Percentiles rank a stretch among this genome's conserved stretches.
These are phyloP conservation scores for Cyrtorhinus lividipennis DNA, from an alignment of 1,140 invertebrate species.

Conservation along the genomic window DNA sequence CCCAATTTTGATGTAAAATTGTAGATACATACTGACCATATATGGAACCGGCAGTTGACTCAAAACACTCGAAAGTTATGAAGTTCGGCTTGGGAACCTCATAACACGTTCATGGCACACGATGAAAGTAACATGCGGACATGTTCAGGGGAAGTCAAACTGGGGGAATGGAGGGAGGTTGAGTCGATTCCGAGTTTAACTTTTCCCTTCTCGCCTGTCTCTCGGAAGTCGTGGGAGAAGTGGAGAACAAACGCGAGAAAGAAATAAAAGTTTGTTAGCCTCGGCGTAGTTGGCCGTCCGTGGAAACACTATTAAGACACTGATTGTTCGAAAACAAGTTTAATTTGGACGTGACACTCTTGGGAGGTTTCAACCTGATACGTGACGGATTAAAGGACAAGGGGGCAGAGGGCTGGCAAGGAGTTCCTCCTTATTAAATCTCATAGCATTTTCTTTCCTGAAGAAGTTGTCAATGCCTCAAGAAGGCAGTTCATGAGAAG, in stretches of 20 bases:
- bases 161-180: not conserved
- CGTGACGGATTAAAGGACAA: constrained; percentile 4
- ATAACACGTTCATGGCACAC: too few relatives aligned
- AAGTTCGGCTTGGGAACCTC: too few relatives aligned
- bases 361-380: not conserved
- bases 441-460: not conserved
- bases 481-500: too few relatives aligned
- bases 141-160: too few relatives aligned
- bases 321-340: constrained; percentile 8
- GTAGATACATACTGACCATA: too few relatives aligned
- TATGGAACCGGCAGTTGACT: too few relatives aligned
- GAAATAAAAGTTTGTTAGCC: not conserved
- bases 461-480: too few relatives aligned
- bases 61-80: too few relatives aligned
- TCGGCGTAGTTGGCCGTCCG: not conserved
- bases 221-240: not conserved
- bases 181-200: not conserved
- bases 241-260: not conserved
- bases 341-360: not conserved
- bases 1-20: too few relatives aligned
- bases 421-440: constrained; percentile 7
- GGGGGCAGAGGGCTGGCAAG: not conserved
- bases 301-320: not conserved
- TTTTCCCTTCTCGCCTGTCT: not conserved
- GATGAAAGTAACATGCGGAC: too few relatives aligned